Percentiles rank a stretch among this genome's conserved stretches.
Conservation (phyloP, 2,888 invertebrate genomes). For the Drosophila nr. perissopoda region DNA sequence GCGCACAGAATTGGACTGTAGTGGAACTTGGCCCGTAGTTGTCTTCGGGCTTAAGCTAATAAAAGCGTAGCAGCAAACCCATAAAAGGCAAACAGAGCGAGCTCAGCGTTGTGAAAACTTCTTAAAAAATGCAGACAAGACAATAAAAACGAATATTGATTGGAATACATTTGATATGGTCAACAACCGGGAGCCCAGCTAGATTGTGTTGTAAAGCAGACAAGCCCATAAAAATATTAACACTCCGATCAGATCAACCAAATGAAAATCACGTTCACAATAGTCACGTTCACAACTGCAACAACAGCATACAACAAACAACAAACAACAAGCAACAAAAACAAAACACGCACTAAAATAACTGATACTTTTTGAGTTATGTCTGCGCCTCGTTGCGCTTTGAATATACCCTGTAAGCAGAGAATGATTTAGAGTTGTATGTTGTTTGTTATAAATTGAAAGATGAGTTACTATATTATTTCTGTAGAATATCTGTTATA, state of each 20-base stretch:
- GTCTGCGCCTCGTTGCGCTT: constrained; percentile 14
- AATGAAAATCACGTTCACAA: constrained; percentile 56
- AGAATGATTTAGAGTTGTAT: too few species aligned
- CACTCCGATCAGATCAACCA: constrained; percentile 46
- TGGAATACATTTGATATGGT: constrained; percentile 38
- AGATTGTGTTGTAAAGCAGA: constrained; percentile 19
- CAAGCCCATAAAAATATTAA: constrained; percentile 63
- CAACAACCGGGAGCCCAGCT: constrained; percentile 17
- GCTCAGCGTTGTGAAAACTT: constrained; percentile 22
- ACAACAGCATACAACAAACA: constrained; percentile 1
- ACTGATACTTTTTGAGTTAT: constrained; percentile 54
- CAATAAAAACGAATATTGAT: constrained; percentile 40
- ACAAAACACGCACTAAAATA: constrained; percentile 22
- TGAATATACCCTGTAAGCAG: constrained; percentile 16
- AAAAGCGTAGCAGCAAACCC: constrained; percentile 38
- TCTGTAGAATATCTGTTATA: too few species aligned
- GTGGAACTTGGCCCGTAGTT: constrained; percentile 17
- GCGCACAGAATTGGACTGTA: constrained; percentile 12
- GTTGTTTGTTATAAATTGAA: not conserved
- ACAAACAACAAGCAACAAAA: not conserved
- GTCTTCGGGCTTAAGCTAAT: constrained; percentile 36
- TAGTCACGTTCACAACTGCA: constrained; percentile 63
- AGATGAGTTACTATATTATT: not conserved
- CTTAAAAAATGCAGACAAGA: constrained; percentile 19
- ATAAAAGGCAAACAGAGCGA: constrained; percentile 24